Evolutionary conservation across 2,888 invertebrate species (phyloP).

Genomic region (Cataglyphis altisquamis): DNA sequence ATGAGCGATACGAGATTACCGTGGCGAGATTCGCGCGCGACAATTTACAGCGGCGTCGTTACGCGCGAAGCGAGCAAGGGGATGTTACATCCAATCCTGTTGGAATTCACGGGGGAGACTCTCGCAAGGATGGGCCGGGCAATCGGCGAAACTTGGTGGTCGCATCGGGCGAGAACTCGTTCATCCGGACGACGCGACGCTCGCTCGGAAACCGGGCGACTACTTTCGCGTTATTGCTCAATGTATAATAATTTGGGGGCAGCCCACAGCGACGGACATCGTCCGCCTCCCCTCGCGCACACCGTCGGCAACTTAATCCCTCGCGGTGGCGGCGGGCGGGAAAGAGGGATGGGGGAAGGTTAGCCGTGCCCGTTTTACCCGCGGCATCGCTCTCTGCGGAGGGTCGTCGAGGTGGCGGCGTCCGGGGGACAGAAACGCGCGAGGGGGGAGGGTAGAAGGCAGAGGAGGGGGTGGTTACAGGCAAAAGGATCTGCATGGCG

Average conservation of each 20-base stretch:
- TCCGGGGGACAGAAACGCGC: constrained; percentile 48
- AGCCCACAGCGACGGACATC: constrained; percentile 50
- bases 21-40: constrained; percentile 50
- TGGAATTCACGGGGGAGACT: constrained; percentile 51
- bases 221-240: constrained; percentile 81
- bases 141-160: constrained; percentile 47
- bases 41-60: constrained; percentile 50
- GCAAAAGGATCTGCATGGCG: constrained; percentile 86
- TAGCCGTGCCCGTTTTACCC: constrained; percentile 79
- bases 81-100: constrained; percentile 56
- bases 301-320: constrained; percentile 78
- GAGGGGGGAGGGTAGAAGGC: constrained; percentile 47
- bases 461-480: constrained; percentile 77
- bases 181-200: constrained; percentile 51
- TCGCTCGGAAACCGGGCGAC: constrained; percentile 58
- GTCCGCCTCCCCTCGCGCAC: constrained; percentile 24
- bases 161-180: constrained; percentile 47
- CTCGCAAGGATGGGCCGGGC: constrained; percentile 45
- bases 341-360: constrained; percentile 59
- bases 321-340: constrained; percentile 75
- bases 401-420: constrained; percentile 67
- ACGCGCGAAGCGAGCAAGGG: constrained; percentile 40
- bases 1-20: constrained; percentile 50
- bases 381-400: constrained; percentile 71
- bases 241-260: constrained; percentile 82